Percentiles rank a stretch among this genome's conserved stretches.
phyloP scores from a whole-genome alignment of 2,797 vertebrate species.

The Iguana delicatissima region DNA sequence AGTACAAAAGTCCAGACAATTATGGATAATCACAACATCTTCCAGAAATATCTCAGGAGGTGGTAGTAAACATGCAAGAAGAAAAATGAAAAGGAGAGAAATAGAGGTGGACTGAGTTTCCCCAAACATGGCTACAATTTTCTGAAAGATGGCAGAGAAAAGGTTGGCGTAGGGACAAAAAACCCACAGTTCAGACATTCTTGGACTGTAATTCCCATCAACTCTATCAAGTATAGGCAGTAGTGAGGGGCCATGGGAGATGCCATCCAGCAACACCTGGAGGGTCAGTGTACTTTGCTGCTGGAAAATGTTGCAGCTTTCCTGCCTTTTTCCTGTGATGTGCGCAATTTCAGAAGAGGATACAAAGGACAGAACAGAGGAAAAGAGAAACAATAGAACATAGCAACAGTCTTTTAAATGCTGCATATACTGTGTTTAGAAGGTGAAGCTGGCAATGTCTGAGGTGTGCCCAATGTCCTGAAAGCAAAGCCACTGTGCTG shows the following conservation, averaged over 20 bases:
- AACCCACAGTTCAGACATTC: too few species aligned
- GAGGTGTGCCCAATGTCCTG: neutral
- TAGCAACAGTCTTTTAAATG: neutral
- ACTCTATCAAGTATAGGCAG: too few species aligned
- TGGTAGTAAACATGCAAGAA: too few species aligned
- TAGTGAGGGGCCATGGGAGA: too few species aligned
- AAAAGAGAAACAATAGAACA: neutral
- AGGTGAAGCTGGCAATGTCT: neutral
- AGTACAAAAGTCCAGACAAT: too few species aligned
- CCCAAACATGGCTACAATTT: neutral
- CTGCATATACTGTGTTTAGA: neutral
- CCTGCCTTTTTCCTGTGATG: neutral
- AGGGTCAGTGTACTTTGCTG: too few species aligned
- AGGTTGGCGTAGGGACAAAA: neutral
- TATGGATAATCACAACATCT: too few species aligned
- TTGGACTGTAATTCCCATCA: neutral
- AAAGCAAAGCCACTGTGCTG: neutral
- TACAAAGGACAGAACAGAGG: neutral
- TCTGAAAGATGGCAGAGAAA: neutral
- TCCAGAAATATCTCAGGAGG: too few species aligned
- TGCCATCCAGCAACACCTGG: too few species aligned
- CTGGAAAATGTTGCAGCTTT: neutral
- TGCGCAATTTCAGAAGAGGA: too few species aligned
- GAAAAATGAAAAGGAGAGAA: neutral
- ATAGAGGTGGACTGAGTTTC: neutral